Evolutionary conservation across 2,113 vertebrate species (phyloP).

Genomic region (Sigmodon hispidus): DNA sequence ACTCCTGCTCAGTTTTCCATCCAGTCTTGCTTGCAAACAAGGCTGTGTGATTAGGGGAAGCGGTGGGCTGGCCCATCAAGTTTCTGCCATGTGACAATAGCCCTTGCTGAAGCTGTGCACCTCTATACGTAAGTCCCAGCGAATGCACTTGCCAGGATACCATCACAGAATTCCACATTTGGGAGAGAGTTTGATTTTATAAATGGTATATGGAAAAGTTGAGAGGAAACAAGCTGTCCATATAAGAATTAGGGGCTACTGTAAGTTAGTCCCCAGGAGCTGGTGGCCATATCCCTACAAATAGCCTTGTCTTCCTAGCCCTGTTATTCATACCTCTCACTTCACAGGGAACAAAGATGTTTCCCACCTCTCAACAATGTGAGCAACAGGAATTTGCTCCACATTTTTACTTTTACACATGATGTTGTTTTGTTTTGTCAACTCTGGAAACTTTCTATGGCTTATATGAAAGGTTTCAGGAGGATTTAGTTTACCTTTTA

Average conservation of each 20-base stretch:
- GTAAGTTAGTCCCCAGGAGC: not conserved
- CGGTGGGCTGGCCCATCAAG: not conserved
- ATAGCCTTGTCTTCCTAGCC: not conserved
- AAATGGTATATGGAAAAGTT: not conserved
- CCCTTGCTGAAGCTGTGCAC: not conserved
- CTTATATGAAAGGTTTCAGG: not conserved
- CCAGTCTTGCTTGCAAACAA: not conserved
- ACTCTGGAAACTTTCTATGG: not conserved
- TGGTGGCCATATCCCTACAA: not conserved
- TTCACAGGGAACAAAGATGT: not conserved
- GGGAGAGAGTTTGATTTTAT: not conserved
- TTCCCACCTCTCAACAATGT: not conserved
- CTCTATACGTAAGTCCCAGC: not conserved
- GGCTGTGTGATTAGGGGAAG: not conserved
- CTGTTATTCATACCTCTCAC: not conserved
- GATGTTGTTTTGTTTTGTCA: not conserved
- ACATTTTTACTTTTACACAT: not conserved
- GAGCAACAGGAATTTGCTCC: not conserved
- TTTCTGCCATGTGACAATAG: not conserved
- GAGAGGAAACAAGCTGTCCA: not conserved
- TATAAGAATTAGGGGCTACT: not conserved
- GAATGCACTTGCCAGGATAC: not conserved
- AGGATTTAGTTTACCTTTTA: conserved; percentile 29
- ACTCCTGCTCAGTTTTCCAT: not conserved
- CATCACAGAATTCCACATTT: not conserved